These are phyloP conservation scores for Apoda limacodes DNA, from an alignment of 2,888 invertebrate species.

Conservation along the genomic window DNA sequence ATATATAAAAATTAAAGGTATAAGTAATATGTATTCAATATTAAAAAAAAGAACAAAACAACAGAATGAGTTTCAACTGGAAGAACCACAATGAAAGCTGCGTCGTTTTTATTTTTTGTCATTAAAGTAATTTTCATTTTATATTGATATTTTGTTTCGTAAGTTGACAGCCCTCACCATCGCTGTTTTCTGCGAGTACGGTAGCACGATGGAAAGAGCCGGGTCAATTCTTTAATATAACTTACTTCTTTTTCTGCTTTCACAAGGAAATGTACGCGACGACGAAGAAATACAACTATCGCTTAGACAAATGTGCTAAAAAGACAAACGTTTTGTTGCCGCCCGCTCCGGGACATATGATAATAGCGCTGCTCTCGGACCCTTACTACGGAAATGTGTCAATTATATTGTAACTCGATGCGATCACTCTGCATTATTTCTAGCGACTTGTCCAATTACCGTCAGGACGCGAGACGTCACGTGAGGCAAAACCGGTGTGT, in stretches of 20 bases:
- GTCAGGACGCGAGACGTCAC: slow-evolving; percentile 5
- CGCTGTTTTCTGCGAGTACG: no score
- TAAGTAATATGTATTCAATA: no score
- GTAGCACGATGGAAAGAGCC: neutral
- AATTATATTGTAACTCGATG: slow-evolving; percentile 7
- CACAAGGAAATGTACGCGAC: slow-evolving; percentile 42
- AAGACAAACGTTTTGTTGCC: slow-evolving; percentile 64
- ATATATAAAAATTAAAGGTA: no score
- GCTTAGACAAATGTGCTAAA: slow-evolving; percentile 66
- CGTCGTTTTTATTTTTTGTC: no score
- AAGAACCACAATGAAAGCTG: no score
- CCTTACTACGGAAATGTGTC: slow-evolving; percentile 28
- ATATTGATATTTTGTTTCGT: no score
- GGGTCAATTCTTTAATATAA: slow-evolving; percentile 31
- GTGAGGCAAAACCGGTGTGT: no score
- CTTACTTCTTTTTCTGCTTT: slow-evolving; percentile 31
- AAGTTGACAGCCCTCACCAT: no score
- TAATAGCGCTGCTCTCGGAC: slow-evolving; percentile 48
- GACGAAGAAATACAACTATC: slow-evolving; percentile 57
- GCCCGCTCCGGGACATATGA: slow-evolving; percentile 56
- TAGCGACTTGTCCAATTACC: slow-evolving; percentile 17
- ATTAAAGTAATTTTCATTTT: no score
- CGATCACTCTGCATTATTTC: no score
- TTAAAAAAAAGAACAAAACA: no score
- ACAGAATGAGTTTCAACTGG: no score